Conservation (phyloP, 2,797 vertebrate species). For the Chlorospingus semifuscus region DNA sequence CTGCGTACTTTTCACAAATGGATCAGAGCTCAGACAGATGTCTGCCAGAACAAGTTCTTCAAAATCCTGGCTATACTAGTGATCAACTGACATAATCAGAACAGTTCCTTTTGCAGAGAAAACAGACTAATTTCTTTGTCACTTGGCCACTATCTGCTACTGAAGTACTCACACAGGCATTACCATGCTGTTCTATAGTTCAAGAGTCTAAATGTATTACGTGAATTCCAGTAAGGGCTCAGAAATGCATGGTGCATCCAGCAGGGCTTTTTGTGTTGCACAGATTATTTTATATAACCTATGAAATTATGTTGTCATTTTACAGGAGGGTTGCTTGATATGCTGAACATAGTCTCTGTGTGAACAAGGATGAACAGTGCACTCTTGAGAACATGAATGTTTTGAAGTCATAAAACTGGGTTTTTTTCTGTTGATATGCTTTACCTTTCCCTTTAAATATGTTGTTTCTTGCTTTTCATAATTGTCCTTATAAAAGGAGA, state of each 20-base stretch:
- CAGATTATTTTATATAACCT: background rate
- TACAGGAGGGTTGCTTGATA: background rate
- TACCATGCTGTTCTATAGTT: background rate
- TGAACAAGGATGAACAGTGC: background rate
- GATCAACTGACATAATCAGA: background rate
- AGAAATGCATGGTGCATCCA: background rate
- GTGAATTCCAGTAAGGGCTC: background rate
- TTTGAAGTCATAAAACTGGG: background rate
- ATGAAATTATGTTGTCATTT: background rate
- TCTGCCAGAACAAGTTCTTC: background rate
- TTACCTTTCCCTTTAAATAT: background rate
- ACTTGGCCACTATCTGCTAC: background rate
- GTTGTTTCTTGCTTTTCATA: background rate
- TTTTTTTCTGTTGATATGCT: background rate
- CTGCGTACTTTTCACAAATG: background rate
- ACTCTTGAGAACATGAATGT: rapidly evolving
- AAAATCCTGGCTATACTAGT: background rate
- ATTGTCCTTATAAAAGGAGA: background rate
- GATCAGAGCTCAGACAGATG: background rate
- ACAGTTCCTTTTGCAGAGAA: background rate
- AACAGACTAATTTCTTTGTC: background rate
- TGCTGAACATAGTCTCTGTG: background rate
- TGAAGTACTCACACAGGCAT: background rate
- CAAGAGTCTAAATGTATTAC: background rate
- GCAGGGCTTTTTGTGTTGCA: background rate